A percentile compares a stretch with the other conserved stretches of the same genome.
Conservation (phyloP, 2,888 invertebrate species). For the Thyatira batis region DNA sequence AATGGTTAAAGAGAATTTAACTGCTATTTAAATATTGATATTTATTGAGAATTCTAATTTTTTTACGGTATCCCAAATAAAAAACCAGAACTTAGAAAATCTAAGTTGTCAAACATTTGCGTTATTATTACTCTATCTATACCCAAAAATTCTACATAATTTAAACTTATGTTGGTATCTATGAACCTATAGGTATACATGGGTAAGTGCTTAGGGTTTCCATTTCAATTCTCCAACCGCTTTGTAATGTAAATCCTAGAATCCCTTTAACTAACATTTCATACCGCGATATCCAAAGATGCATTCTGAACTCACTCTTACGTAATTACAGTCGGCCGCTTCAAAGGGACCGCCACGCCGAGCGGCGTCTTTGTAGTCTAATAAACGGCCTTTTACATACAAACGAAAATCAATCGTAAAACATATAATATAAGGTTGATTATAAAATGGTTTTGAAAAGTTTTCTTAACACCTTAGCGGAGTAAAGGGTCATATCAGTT, state of each 20-base stretch:
- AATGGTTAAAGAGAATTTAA: too few species aligned
- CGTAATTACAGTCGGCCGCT: conserved; percentile 73
- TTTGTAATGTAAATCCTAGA: conserved; percentile 51
- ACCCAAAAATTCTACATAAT: too few species aligned
- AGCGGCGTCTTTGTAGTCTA: conserved; percentile 77
- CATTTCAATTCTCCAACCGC: conserved; percentile 25
- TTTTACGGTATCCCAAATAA: too few species aligned
- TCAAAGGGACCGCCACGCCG: conserved; percentile 72
- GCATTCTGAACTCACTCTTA: conserved; percentile 57
- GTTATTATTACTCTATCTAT: too few species aligned
- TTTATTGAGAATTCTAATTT: too few species aligned
- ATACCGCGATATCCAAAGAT: conserved; percentile 39
- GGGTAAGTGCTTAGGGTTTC: conserved; percentile 6
- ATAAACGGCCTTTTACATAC: conserved; percentile 59
- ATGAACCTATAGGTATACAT: background rate
- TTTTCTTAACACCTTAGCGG: conserved; percentile 79
- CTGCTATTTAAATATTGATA: too few species aligned
- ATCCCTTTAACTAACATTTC: conserved; percentile 39
- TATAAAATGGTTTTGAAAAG: conserved; percentile 18
- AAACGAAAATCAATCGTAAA: conserved; percentile 25
- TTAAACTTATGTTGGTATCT: too few species aligned
- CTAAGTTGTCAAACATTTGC: too few species aligned
- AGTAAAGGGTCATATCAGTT: conserved; percentile 78
- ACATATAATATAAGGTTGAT: background rate
- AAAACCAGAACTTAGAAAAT: too few species aligned